phyloP scores from a whole-genome alignment of 2,888 invertebrate species.

The Drosophila yooni region DNA sequence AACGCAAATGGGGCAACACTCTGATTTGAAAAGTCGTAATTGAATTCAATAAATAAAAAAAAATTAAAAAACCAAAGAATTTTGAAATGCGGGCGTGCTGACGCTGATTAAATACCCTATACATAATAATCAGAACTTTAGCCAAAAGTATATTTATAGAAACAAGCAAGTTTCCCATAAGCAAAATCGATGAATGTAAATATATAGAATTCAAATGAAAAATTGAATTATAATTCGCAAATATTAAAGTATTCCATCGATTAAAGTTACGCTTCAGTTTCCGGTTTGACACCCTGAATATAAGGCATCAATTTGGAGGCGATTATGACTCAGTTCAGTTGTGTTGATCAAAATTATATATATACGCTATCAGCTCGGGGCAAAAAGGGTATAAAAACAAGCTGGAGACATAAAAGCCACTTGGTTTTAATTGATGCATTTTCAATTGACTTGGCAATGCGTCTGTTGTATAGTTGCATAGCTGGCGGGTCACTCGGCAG shows the following conservation, averaged over 20 bases:
- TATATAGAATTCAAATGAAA: neutral
- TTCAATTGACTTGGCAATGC: slow-evolving; percentile 36
- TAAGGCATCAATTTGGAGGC: neutral
- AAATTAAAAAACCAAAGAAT: slow-evolving; percentile 15
- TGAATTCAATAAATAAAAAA: slow-evolving; percentile 39
- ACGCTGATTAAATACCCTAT: slow-evolving; percentile 7
- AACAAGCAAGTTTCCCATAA: too few relatives aligned
- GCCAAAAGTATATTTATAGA: neutral
- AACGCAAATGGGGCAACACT: slow-evolving; percentile 39
- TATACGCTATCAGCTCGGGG: neutral
- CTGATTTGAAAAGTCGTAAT: slow-evolving; percentile 41
- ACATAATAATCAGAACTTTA: neutral
- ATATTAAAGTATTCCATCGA: neutral
- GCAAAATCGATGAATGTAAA: neutral
- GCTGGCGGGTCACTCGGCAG: slow-evolving; percentile 7
- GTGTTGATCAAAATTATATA: neutral
- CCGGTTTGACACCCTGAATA: neutral
- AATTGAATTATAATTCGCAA: neutral
- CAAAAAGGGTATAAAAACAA: neutral
- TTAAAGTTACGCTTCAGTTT: neutral
- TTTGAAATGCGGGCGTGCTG: neutral
- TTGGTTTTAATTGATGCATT: slow-evolving; percentile 41
- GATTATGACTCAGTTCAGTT: neutral
- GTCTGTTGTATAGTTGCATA: neutral
- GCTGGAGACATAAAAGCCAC: slow-evolving; percentile 17